These are phyloP conservation scores for Scrobipalpa costella DNA, from an alignment of 2,888 invertebrate species.

Conservation along the genomic window DNA sequence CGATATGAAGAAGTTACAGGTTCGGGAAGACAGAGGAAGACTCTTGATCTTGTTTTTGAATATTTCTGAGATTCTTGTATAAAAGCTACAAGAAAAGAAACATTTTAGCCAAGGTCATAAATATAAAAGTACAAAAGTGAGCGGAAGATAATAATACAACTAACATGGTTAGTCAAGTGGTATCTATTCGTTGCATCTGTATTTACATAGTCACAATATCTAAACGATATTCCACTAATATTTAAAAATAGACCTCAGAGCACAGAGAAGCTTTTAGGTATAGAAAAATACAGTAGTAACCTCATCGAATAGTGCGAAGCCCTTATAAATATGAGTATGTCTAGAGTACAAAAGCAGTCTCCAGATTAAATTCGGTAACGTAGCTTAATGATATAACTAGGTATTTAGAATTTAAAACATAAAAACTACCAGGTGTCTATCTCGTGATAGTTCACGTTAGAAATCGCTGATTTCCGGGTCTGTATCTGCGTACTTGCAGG, in stretches of 20 bases:
- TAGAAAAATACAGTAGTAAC: slow-evolving; percentile 79
- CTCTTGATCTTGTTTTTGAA: slow-evolving; percentile 53
- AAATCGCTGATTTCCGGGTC: slow-evolving; percentile 86
- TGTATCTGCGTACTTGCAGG: slow-evolving; percentile 88
- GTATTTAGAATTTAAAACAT: slow-evolving; percentile 52
- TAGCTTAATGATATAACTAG: slow-evolving; percentile 71
- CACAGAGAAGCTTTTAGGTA: slow-evolving; percentile 60
- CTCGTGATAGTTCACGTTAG: slow-evolving; percentile 48
- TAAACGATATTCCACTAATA: slow-evolving; percentile 35
- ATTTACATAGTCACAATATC: slow-evolving; percentile 56
- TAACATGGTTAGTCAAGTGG: slow-evolving; percentile 47
- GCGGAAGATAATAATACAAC: slow-evolving; percentile 52
- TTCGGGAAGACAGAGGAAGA: slow-evolving; percentile 75
- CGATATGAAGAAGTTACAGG: slow-evolving; percentile 51
- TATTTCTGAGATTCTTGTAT: slow-evolving; percentile 41
- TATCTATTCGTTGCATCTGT: slow-evolving; percentile 57
- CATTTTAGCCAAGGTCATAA: slow-evolving; percentile 46
- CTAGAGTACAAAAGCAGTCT: slow-evolving; percentile 82
- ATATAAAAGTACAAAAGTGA: slow-evolving; percentile 79
- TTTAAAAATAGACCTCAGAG: slow-evolving; percentile 50
- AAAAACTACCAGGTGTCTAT: slow-evolving; percentile 40
- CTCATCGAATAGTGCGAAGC: slow-evolving; percentile 69
- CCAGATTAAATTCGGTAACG: slow-evolving; percentile 82
- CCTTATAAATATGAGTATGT: slow-evolving; percentile 68
- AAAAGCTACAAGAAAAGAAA: slow-evolving; percentile 45